A percentile compares a stretch with the other conserved stretches of the same genome.
These are phyloP conservation scores for Platygyra sinensis DNA, from an alignment of 64 coral and sea anemone genomes.

Conservation along the genomic window DNA sequence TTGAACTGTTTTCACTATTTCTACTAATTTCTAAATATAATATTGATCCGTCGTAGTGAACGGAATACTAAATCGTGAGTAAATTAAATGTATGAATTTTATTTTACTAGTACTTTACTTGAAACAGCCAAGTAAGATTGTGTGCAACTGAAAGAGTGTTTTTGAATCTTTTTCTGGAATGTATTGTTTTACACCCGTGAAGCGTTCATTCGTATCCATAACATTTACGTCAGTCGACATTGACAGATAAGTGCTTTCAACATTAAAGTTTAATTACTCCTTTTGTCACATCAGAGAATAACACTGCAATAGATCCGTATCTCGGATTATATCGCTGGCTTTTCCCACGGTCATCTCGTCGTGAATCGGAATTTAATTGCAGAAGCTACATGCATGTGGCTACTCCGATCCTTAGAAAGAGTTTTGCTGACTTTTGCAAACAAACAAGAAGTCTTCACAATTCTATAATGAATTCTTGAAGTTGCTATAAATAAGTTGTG, in stretches of 20 bases:
- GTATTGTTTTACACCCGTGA: neutral
- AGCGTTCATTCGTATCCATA: neutral
- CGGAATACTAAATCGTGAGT: neutral
- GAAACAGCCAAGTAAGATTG: neutral
- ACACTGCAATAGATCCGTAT: neutral
- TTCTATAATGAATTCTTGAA: neutral
- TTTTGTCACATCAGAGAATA: neutral
- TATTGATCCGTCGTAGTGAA: neutral
- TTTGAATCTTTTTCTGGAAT: neutral
- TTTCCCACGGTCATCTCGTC: neutral
- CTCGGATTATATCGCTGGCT: neutral
- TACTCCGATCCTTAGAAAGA: neutral
- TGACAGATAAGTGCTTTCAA: neutral
- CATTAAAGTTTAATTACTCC: slow-evolving; percentile 31
- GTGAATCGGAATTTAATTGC: neutral
- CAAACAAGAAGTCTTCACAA: neutral
- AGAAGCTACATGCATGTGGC: neutral
- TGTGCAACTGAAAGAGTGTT: neutral
- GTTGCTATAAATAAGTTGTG: slow-evolving; percentile 1
- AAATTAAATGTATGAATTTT: too few species aligned
- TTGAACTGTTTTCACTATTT: neutral
- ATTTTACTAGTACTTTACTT: neutral
- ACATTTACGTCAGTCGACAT: slow-evolving; percentile 7
- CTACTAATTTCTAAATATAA: neutral
- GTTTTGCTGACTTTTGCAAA: neutral